Evolutionary conservation across 2,113 vertebrate genomes (phyloP), one percentile per base, ranked within the genome.

Genomic region (Gavialis gangeticus): DNA sequence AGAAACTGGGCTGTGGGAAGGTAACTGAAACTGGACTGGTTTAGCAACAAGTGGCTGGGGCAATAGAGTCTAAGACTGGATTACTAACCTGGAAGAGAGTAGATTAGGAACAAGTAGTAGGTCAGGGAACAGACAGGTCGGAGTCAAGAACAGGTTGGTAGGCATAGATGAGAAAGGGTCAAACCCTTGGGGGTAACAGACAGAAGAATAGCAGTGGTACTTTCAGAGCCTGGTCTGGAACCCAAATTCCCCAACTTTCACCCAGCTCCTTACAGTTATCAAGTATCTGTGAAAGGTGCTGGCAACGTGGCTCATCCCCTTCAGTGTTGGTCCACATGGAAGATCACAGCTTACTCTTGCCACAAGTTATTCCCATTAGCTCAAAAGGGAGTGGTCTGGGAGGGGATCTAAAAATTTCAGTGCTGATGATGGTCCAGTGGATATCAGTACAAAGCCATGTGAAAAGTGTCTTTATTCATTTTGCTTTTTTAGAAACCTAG

Each of bases 251-350:
- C 28, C 17, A 16, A n/a, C 28, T 66, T 8, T 8, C 8, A n/a
- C 64, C 7, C 12, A n/a, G 25, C 28, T 66, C 28, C 46, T 46
- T 66, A 16, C 64, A n/a, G 28, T 66, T 16, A 66, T 27, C 18
- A n/a, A 66, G n/a, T 28, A 66, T 66, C 28, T 66, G 64, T 6
- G 27, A 66, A 18, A n/a, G 15, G 14, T 28, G 7, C 5, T 66
- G 64, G 15, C 12, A 8, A 28, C 82, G 22, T 1, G 0, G n/a
- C 59, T 75, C 21, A 3, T 1, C 4, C 18, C 22, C 21, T 17
- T 0, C 0, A 1, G 22, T 63, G 57, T n/a, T 24, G 19, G 14
- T n/a, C 67, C 73, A 60, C 16, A 5, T 54, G 34, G 75, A 58
- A 17, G 3, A 10, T 79, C 11, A 3, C 1, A 0, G 15, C 5